A percentile compares a stretch with the other conserved stretches of the same genome.
Evolutionary conservation across 2,113 vertebrate genomes (phyloP).

Genomic region (Piprites chloris): DNA sequence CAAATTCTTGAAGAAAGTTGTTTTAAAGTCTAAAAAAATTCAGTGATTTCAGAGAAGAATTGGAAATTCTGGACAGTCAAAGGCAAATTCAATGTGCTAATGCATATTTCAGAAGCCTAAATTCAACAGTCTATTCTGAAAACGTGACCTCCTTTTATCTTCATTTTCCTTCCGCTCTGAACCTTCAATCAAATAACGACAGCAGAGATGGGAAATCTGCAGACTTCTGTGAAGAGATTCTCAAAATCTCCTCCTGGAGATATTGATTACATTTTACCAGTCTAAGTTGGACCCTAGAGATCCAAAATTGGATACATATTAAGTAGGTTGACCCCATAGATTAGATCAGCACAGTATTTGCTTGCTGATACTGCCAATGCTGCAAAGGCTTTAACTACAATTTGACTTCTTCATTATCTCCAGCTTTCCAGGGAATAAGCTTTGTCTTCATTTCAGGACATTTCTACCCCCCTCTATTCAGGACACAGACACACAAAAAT

Average conservation of each 20-base stretch:
- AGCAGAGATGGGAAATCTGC: neutral
- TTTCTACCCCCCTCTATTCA: neutral
- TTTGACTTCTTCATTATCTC: neutral
- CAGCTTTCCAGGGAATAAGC: neutral
- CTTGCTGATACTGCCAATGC: neutral
- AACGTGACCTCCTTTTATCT: neutral
- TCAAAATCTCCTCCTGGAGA: neutral
- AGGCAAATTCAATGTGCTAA: neutral
- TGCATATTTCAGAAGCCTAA: slow-evolving; percentile 6
- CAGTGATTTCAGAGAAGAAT: neutral
- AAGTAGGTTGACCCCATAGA: neutral
- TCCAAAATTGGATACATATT: neutral
- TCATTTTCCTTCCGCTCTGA: neutral
- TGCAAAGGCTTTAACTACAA: neutral
- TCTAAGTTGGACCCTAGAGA: neutral
- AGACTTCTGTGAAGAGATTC: neutral
- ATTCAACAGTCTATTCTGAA: neutral
- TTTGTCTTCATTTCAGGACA: neutral
- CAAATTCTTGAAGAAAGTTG: neutral
- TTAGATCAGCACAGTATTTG: neutral
- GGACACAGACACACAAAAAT: rapidly evolving
- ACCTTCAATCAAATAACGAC: neutral
- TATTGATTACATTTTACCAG: neutral
- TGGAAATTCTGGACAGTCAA: neutral
- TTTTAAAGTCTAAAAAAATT: neutral